phyloP scores from a whole-genome alignment of 2,888 invertebrate genomes.

The Coremacera marginata region DNA sequence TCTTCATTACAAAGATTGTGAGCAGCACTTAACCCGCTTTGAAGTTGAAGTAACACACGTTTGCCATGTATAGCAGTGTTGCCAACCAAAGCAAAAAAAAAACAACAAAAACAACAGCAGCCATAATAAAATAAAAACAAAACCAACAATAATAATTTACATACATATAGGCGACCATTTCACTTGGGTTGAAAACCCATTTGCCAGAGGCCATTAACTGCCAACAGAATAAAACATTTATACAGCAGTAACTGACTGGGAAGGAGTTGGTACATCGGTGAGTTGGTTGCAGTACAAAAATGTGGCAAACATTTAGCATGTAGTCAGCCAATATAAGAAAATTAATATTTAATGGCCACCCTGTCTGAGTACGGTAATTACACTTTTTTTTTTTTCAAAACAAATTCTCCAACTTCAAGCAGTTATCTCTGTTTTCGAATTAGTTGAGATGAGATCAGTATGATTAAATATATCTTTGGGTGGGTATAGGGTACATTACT shows the following conservation, averaged over 20 bases:
- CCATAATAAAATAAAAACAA: not conserved
- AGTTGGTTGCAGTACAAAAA: not conserved
- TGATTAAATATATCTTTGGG: no score
- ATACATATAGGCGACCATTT: not conserved
- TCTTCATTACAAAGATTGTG: not conserved
- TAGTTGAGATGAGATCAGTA: no score
- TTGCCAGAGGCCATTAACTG: conserved; percentile 21
- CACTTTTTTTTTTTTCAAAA: no score
- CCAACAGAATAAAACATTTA: conserved; percentile 24
- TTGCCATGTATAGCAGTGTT: not conserved
- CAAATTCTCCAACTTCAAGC: no score
- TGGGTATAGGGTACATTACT: no score
- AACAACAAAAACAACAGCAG: not conserved
- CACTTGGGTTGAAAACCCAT: conserved; percentile 4
- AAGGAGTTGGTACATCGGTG: not conserved
- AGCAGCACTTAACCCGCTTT: conserved; percentile 1
- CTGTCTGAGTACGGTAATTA: no score
- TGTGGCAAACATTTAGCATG: conserved; percentile 4
- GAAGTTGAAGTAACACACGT: not conserved
- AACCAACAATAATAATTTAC: not conserved
- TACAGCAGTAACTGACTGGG: not conserved
- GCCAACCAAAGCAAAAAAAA: not conserved
- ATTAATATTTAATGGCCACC: conserved; percentile 13
- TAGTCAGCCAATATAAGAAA: conserved; percentile 5
- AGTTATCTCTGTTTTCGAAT: no score